phyloP scores from a whole-genome alignment of 1,140 invertebrate species.

The Brachionus sp. region DNA sequence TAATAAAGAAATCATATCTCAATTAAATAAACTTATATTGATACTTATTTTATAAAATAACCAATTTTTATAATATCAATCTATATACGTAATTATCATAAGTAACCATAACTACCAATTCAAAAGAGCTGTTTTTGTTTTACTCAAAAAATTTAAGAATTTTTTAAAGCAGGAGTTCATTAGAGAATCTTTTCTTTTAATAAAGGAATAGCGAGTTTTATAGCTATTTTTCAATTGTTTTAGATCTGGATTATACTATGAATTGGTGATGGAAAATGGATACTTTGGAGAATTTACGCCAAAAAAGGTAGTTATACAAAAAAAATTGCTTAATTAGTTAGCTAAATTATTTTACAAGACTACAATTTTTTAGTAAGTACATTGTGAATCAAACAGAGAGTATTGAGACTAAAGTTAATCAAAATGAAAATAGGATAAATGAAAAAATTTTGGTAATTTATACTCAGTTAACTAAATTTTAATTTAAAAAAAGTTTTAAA shows the following conservation, averaged over 20 bases:
- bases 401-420: not conserved
- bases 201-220: not conserved
- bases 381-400: not conserved
- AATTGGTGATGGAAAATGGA: not conserved
- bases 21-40: too few relatives aligned
- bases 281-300: not conserved
- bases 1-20: too few relatives aligned
- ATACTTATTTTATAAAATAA: not conserved
- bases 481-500: not conserved
- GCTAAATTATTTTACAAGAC: not conserved
- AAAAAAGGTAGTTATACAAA: not conserved
- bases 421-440: not conserved
- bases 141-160: not conserved
- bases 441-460: not conserved
- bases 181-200: not conserved
- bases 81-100: not conserved
- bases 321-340: not conserved
- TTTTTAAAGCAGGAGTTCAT: not conserved
- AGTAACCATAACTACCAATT: not conserved
- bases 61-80: not conserved
- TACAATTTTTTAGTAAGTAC: slow-evolving; percentile 13
- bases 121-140: not conserved
- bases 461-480: too few relatives aligned
- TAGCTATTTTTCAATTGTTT: not conserved
- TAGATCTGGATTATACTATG: not conserved